phyloP scores from a whole-genome alignment of 2,113 vertebrate species.

The Dendrocopos noguchii region DNA sequence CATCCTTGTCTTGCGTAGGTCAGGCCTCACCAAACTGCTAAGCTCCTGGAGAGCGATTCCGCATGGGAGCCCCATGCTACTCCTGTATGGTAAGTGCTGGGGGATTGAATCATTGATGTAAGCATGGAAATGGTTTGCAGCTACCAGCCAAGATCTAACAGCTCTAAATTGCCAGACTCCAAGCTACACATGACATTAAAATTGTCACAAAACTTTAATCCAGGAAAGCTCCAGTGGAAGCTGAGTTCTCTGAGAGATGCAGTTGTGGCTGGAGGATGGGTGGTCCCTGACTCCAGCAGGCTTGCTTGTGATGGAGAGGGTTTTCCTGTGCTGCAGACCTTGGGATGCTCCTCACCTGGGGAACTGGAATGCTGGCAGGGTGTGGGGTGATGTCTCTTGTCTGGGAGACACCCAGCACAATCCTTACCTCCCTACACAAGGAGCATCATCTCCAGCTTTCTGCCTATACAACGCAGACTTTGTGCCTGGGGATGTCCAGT shows the following conservation, averaged over 20 bases:
- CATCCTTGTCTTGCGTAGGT: background rate
- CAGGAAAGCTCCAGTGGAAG: background rate
- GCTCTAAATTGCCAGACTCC: background rate
- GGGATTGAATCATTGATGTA: background rate
- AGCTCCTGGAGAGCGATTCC: background rate
- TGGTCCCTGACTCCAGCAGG: background rate
- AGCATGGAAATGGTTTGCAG: background rate
- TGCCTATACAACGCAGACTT: rapidly evolving
- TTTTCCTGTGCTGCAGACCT: background rate
- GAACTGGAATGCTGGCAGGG: background rate
- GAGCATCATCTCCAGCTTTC: background rate
- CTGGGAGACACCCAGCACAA: rapidly evolving
- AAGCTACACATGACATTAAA: background rate
- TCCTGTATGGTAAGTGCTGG: background rate
- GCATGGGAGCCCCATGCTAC: background rate
- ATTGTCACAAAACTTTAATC: background rate
- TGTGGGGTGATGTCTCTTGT: background rate
- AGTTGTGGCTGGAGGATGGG: background rate
- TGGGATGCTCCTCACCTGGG: rapidly evolving
- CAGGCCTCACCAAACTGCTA: background rate
- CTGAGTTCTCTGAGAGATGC: background rate
- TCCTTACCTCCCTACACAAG: background rate
- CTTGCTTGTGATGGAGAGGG: background rate
- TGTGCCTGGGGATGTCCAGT: background rate
- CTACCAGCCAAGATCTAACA: background rate